Evolutionary conservation across 2,113 vertebrate species (phyloP).

Genomic region (Melanerpes formicivorus): DNA sequence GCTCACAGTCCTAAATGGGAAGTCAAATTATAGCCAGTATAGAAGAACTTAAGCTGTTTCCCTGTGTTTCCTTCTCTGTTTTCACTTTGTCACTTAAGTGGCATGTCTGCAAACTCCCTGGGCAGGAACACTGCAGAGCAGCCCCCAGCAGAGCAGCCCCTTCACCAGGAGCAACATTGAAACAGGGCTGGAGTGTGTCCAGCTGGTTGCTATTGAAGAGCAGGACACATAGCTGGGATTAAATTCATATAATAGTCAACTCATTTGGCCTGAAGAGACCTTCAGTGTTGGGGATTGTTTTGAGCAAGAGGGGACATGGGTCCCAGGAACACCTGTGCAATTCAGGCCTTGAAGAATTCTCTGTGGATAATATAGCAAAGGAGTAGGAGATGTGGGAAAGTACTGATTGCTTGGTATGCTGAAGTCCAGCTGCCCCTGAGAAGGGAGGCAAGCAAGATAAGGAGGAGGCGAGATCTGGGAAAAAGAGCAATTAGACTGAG

Average conservation of each 20-base stretch:
- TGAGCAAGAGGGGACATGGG: too few relatives aligned
- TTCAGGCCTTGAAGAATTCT: too few relatives aligned
- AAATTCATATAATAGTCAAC: neutral
- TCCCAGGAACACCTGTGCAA: too few relatives aligned
- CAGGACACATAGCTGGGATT: neutral
- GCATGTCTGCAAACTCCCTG: neutral
- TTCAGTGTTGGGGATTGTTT: too few relatives aligned
- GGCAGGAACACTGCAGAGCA: neutral
- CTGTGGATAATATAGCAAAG: too few relatives aligned
- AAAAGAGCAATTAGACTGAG: too few relatives aligned
- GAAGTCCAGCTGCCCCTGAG: too few relatives aligned
- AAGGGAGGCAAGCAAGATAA: too few relatives aligned
- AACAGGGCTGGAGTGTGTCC: fast-evolving
- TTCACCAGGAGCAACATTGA: neutral
- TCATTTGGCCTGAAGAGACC: too few relatives aligned
- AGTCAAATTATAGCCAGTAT: fast-evolving
- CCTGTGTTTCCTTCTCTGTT: neutral
- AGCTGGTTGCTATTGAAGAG: neutral
- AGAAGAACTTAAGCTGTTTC: neutral
- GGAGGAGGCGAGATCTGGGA: too few relatives aligned
- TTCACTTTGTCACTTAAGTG: neutral
- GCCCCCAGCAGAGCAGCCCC: neutral
- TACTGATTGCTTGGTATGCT: too few relatives aligned
- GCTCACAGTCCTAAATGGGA: neutral
- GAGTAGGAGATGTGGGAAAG: too few relatives aligned